Evolutionary conservation across 92 coral and sea anemone species (phyloP).

Genomic region (Epizoanthus illoricatus): DNA sequence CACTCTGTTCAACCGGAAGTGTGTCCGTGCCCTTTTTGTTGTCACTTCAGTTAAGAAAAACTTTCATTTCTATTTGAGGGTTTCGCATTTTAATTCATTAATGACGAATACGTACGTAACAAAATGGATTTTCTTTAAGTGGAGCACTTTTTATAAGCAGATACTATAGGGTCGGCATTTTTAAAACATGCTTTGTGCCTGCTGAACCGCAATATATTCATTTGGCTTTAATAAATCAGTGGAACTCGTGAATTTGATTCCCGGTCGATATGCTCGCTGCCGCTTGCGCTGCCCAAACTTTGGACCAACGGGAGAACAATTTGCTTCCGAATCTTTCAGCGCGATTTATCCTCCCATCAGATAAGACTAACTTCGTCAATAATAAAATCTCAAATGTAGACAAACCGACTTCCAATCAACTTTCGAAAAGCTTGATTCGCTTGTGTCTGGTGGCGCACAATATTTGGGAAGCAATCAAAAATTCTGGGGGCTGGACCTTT

Average conservation of each 20-base stretch:
- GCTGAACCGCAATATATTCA: neutral
- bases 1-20: conserved; percentile 14
- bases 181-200: neutral
- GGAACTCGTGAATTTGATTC: neutral
- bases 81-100: neutral
- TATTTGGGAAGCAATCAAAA: conserved; percentile 41
- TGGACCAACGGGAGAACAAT: neutral
- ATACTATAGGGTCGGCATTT: neutral
- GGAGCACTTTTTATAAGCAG: neutral
- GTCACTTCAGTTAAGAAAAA: neutral
- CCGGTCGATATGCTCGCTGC: neutral
- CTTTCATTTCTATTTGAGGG: neutral
- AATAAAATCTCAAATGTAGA: conserved; percentile 4
- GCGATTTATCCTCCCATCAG: conserved; percentile 10
- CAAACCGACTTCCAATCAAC: conserved; percentile 10
- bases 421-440: conserved; percentile 3
- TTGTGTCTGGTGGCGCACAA: conserved; percentile 14
- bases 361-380: conserved; percentile 9
- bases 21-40: neutral
- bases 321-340: neutral
- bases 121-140: conserved; percentile 2
- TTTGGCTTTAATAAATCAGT: neutral
- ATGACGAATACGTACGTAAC: conserved; percentile 16
- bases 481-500: conserved; percentile 34
- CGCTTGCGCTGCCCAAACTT: neutral